Percentiles rank a stretch among this genome's conserved stretches.
Conservation (phyloP, 2,888 invertebrate species). For the Phlogophora meticulosa region DNA sequence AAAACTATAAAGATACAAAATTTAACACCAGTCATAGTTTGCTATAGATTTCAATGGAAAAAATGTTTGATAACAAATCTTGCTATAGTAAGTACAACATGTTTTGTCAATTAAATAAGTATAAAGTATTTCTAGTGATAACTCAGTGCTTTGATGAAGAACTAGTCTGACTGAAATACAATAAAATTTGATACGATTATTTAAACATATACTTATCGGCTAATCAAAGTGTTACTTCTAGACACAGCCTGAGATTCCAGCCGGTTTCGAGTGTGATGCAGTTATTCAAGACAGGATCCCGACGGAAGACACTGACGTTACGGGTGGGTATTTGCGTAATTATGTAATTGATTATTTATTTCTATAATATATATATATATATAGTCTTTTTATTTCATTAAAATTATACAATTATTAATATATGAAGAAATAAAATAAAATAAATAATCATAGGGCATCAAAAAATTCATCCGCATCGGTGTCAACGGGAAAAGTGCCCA, state of each 20-base stretch:
- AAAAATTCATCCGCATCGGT: too few relatives aligned
- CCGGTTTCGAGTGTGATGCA: slow-evolving; percentile 53
- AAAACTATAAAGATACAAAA: slow-evolving; percentile 86
- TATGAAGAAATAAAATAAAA: too few relatives aligned
- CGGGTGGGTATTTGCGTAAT: slow-evolving; percentile 23
- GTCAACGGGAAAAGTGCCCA: too few relatives aligned
- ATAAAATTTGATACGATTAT: neutral
- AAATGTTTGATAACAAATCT: slow-evolving; percentile 74
- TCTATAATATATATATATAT: too few relatives aligned
- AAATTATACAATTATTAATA: too few relatives aligned
- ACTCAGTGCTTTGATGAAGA: neutral
- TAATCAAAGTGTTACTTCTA: slow-evolving; percentile 26
- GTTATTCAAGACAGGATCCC: slow-evolving; percentile 49
- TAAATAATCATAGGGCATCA: too few relatives aligned
- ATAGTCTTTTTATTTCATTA: too few relatives aligned
- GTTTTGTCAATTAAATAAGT: too few relatives aligned
- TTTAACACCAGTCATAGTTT: slow-evolving; percentile 82
- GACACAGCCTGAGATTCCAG: slow-evolving; percentile 60
- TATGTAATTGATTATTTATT: neutral
- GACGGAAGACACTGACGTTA: slow-evolving; percentile 4
- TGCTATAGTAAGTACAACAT: slow-evolving; percentile 70
- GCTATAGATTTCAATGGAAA: slow-evolving; percentile 84
- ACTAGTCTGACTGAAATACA: neutral
- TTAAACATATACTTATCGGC: neutral
- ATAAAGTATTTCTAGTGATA: neutral